Evolutionary conservation across 2,797 vertebrate species (phyloP), one percentile per base, ranked within the genome.

Genomic region (Cottoperca gobio): DNA sequence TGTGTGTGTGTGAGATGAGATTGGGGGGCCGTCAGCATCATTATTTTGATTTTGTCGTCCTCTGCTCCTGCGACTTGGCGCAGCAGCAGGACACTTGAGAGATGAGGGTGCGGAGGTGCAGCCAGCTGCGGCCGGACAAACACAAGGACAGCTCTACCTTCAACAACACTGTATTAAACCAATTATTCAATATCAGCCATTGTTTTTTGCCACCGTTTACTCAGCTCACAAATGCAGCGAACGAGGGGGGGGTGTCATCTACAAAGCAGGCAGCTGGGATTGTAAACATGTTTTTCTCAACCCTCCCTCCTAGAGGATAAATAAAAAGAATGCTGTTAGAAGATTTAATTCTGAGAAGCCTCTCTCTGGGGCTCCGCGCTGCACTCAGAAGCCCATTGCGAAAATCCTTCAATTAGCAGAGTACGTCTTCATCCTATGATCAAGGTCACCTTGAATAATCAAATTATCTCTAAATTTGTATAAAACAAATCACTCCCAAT

Each of bases 391-490:
- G 82, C 86, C 79, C 63, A 66, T 67, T 7, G 78, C 33, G 50
- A 86, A 90, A 86, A 80, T 77, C 78, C 82, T 88, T 90, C 87
- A 93, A 92, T 94, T 92, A 93, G 74, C 75, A 73, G 79, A 65
- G 64, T 37, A 64, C n/a, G 61, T 70, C 85, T 87, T 88, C 87
- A 85, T 90, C 86, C 75, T 78, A 45, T 57, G 78, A 85, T 85
- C 86, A 94, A 93, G 91, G 92, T 91, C 93, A 94, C 93, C 92
- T 91, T 90, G 65, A 92, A 83, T 83, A 89, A 90, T 92, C 75
- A 83, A 89, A 93, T 93, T 85, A 90, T 88, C 83, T 85, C 69
- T 21, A 80, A 83, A 86, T 90, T 83, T 84, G 82, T 85, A 87
- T 76, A 86, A 86, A 90, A 88, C 80, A 87, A n/a, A 91, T 89